These are phyloP conservation scores for Eriocheir sinensis DNA, from an alignment of 1,140 invertebrate genomes.

Conservation along the genomic window DNA sequence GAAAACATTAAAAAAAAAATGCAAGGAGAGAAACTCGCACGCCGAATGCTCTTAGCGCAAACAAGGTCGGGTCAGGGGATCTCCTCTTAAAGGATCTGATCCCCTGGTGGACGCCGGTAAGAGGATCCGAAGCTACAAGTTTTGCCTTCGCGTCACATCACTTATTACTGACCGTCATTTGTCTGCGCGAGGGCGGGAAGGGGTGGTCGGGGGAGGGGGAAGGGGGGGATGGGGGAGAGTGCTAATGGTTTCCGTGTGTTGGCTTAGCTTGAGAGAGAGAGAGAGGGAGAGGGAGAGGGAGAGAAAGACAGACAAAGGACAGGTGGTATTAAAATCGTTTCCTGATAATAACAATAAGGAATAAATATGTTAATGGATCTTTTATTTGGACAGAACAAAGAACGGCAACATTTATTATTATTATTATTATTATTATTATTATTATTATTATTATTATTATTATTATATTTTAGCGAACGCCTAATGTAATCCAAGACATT, in stretches of 20 bases:
- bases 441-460: too few species aligned
- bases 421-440: too few species aligned
- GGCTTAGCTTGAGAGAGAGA: background rate
- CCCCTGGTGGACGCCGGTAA: background rate
- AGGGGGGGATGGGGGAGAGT: background rate
- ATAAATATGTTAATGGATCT: too few species aligned
- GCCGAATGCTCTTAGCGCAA: background rate
- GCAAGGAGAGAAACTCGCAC: background rate
- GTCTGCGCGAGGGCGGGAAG: background rate
- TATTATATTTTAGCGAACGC: too few species aligned
- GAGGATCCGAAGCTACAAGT: background rate
- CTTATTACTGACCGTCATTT: slow-evolving; percentile 16
- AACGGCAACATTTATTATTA: too few species aligned
- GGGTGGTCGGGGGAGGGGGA: too few species aligned
- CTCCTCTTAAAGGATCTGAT: slow-evolving; percentile 6
- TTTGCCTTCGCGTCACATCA: background rate
- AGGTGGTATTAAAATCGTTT: too few species aligned
- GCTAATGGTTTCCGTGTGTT: background rate
- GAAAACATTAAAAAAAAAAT: background rate
- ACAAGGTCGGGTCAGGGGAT: background rate
- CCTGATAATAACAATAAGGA: too few species aligned
- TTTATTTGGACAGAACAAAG: too few species aligned
- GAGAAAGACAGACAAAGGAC: too few species aligned
- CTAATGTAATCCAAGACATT: too few species aligned
- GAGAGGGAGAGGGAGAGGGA: background rate